These are phyloP conservation scores for Platysteira castanea DNA, from an alignment of 2,113 vertebrate species.

Conservation along the genomic window DNA sequence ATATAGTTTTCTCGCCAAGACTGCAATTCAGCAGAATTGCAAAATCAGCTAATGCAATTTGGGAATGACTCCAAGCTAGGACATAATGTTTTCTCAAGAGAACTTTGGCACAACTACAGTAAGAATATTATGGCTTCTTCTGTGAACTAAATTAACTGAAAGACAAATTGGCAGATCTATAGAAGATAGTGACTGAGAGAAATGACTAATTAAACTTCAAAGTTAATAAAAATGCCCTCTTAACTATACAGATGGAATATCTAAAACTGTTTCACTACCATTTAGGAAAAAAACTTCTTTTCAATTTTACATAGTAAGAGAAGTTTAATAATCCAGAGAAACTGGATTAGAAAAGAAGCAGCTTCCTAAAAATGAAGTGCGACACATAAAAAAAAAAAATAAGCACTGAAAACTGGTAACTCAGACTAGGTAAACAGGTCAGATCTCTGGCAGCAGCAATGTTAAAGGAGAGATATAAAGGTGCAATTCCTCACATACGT, in stretches of 20 bases:
- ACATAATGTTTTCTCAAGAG: neutral
- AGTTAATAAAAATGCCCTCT: neutral
- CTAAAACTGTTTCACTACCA: neutral
- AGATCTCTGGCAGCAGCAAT: neutral
- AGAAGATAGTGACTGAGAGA: neutral
- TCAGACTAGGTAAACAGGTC: neutral
- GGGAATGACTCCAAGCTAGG: neutral
- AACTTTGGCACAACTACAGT: conserved; percentile 9
- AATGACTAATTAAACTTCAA: conserved; percentile 5
- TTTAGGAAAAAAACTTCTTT: neutral
- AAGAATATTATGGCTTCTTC: neutral
- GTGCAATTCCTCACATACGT: neutral
- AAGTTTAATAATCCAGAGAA: neutral
- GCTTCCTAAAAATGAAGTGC: neutral
- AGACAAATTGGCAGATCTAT: conserved; percentile 17
- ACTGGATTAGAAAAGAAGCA: neutral
- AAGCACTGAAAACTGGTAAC: neutral
- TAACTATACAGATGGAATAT: neutral
- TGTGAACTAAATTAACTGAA: conserved; percentile 15
- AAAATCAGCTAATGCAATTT: conserved; percentile 11
- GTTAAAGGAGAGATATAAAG: neutral
- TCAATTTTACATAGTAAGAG: neutral
- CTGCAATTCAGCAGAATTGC: neutral
- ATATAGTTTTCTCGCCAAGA: neutral
- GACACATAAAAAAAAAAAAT: neutral